Percentiles rank a stretch among this genome's conserved stretches.
phyloP scores from a whole-genome alignment of 2,888 invertebrate genomes.

The Lycaena phlaeas region DNA sequence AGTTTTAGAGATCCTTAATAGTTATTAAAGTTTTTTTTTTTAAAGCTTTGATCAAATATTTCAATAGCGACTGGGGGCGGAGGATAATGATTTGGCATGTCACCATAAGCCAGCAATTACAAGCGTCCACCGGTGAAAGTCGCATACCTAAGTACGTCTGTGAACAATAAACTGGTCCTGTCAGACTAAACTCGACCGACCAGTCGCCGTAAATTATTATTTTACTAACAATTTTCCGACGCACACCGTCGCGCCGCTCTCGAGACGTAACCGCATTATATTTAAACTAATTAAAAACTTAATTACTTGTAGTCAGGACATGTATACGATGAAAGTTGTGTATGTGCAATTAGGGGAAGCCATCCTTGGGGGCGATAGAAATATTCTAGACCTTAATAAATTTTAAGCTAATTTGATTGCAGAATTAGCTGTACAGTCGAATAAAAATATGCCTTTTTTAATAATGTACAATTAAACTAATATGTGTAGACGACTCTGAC shows the following conservation, averaged over 20 bases:
- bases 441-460: too few relatives aligned
- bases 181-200: constrained; percentile 31
- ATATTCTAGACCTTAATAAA: too few relatives aligned
- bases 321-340: not conserved
- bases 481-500: too few relatives aligned
- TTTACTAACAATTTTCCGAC: constrained; percentile 28
- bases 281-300: constrained; percentile 5
- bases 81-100: constrained; percentile 19
- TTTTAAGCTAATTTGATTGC: too few relatives aligned
- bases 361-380: too few relatives aligned
- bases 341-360: too few relatives aligned
- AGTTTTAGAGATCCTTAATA: too few relatives aligned
- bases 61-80: too few relatives aligned
- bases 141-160: constrained; percentile 32
- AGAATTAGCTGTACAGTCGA: too few relatives aligned
- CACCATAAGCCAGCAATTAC: constrained; percentile 26
- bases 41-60: too few relatives aligned
- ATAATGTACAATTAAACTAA: too few relatives aligned
- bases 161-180: constrained; percentile 46
- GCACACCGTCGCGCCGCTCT: constrained; percentile 9
- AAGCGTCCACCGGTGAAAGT: constrained; percentile 36
- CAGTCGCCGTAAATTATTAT: constrained; percentile 32
- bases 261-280: constrained; percentile 6
- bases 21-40: too few relatives aligned
- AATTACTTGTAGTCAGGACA: not conserved